Percentiles rank a stretch among this genome's conserved stretches.
Conservation (phyloP, 2,888 invertebrate genomes). For the Andrena haemorrhoa region DNA sequence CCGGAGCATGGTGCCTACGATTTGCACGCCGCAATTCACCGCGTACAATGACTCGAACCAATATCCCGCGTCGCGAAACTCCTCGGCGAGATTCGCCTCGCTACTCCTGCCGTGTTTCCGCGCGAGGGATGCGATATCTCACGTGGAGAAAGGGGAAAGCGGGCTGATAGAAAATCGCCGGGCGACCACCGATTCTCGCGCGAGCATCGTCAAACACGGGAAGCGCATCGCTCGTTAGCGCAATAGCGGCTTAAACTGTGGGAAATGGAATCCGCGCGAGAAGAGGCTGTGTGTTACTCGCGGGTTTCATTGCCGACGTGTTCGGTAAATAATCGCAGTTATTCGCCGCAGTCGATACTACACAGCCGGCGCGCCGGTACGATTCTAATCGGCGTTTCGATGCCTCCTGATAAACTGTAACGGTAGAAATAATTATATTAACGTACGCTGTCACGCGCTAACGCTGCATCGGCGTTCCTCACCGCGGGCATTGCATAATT, state of each 20-base stretch:
- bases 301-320: constrained; percentile 31
- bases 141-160: constrained; percentile 32
- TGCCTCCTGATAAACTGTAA: constrained; percentile 50
- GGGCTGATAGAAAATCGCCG: constrained; percentile 2
- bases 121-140: constrained; percentile 21
- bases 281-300: constrained; percentile 28
- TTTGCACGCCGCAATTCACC: too few species aligned
- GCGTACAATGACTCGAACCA: neutral
- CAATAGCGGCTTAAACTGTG: constrained; percentile 52
- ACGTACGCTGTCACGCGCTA: constrained; percentile 3
- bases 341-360: constrained; percentile 27
- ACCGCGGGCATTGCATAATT: constrained; percentile 39
- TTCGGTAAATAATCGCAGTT: constrained; percentile 52
- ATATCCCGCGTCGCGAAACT: constrained; percentile 4
- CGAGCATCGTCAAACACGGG: constrained; percentile 45
- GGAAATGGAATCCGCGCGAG: constrained; percentile 50
- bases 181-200: neutral
- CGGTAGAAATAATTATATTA: constrained; percentile 52
- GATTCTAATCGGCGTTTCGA: constrained; percentile 56
- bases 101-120: neutral
- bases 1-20: too few species aligned
- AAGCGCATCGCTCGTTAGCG: constrained; percentile 51
- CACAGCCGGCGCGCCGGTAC: constrained; percentile 1
- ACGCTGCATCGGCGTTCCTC: constrained; percentile 10
- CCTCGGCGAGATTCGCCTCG: neutral